Evolutionary conservation across 1,140 invertebrate genomes (phyloP), one percentile per base, ranked within the genome.

Genomic region (Lordiphosa stackelbergi): DNA sequence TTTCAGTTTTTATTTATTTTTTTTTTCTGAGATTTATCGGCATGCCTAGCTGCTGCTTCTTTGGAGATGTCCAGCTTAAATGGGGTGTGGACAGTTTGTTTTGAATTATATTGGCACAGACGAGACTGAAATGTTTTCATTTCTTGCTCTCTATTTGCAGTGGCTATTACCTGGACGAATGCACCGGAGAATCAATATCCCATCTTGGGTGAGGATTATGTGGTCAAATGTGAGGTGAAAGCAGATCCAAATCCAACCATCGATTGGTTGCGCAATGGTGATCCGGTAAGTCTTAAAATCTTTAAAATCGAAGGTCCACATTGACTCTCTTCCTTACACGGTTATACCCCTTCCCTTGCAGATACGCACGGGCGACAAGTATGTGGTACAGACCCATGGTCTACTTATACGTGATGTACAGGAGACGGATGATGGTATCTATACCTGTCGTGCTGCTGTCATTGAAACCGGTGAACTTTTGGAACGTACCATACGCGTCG

Each of bases 141-240:
- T 43, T 10, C 16, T 3, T 8, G 1, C 6, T 6, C 10, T 12
- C 0, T 37, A 28, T 36, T 34, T 66, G 5, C 87, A 96, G 95
- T 95, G 71, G 92, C 93, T 16, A 95, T 97, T 19, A 94, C 92
- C 42, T 97, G 93, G 91, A 91, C 91, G 13, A 93, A 97, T 86
- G 95, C 95, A 0, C 95, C 95, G n/a, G 89, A 89, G 66, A 92
- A 94, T 83, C 96, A 97, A 88, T 94, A 91, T 84, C 93, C 95
- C 0, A 93, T 93, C n/a, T 90, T 94, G 19, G 92, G 92, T 4
- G 89, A 91, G 51, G 91, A 95, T 61, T 95, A 92, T 74, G 91
- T 91, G 87, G 91, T 97, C 6, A 92, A 91, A 81, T 98, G 97
- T 75, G 91, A 93, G 87, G 96, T 97, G 0, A 92, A 91, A 45